Conservation (phyloP, 2,888 invertebrate species). For the Troides oblongomaculatus region DNA sequence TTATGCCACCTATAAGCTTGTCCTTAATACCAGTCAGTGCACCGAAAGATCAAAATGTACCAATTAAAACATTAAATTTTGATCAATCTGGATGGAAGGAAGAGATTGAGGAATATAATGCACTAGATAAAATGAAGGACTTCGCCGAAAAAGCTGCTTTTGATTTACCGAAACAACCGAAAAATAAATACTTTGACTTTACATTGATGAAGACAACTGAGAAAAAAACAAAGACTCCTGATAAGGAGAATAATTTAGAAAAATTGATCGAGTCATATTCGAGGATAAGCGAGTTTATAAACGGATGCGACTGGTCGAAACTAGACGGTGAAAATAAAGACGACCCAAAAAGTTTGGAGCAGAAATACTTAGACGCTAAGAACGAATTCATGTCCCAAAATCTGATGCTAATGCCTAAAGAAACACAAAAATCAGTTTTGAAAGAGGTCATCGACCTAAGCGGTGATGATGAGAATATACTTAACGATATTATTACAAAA, state of each 20-base stretch:
- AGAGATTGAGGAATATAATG: slow-evolving; percentile 69
- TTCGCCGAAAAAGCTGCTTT: slow-evolving; percentile 75
- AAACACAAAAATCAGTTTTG: slow-evolving; percentile 53
- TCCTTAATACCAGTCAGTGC: slow-evolving; percentile 71
- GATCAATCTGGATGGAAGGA: slow-evolving; percentile 60
- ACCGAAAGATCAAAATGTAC: slow-evolving; percentile 59
- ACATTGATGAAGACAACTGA: slow-evolving; percentile 53
- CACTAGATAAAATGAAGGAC: slow-evolving; percentile 75
- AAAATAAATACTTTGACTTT: slow-evolving; percentile 60
- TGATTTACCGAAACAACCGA: slow-evolving; percentile 63
- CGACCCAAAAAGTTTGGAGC: slow-evolving; percentile 63
- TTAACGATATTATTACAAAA: slow-evolving; percentile 61
- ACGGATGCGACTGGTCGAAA: slow-evolving; percentile 75
- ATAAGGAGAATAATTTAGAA: slow-evolving; percentile 65
- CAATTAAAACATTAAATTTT: slow-evolving; percentile 59
- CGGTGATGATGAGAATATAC: slow-evolving; percentile 59
- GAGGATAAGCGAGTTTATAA: slow-evolving; percentile 72
- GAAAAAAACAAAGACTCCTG: slow-evolving; percentile 48
- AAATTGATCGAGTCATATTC: slow-evolving; percentile 72
- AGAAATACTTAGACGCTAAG: slow-evolving; percentile 73
- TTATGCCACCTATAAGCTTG: slow-evolving; percentile 72
- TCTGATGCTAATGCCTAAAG: slow-evolving; percentile 69
- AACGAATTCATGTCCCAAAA: slow-evolving; percentile 75
- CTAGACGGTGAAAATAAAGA: slow-evolving; percentile 56
- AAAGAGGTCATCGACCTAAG: slow-evolving; percentile 70